Evolutionary conservation across 1,140 invertebrate genomes (phyloP), one percentile per base, ranked within the genome.

Genomic region (Pachyrhynchus sulphureomaculatus): DNA sequence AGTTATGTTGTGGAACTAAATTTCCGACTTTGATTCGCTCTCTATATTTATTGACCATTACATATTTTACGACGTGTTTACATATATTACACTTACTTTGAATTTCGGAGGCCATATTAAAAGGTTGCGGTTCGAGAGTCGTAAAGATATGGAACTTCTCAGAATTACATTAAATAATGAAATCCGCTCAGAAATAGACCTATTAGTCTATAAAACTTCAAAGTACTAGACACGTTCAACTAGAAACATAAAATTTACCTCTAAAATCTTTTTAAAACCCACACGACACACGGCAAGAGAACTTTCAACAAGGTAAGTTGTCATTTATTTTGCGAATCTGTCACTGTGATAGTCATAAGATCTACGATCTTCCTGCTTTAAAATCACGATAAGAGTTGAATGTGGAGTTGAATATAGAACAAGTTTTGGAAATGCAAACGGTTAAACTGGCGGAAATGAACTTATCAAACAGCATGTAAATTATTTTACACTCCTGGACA

Each of bases 111-210:
- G 42, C 26, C 15, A n/a, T 41, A 32, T 32, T 59, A 52, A 60
- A 37, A 52, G 48, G 48, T 44, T 53, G 57, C 57, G 57, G 57
- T 60, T 23, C 47, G 32, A 53, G 51, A 60, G 47, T 60, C 57
- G 48, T 52, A 60, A 53, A 60, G 48, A 42, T 8, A 32, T 29
- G 41, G 56, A 20, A 42, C 52, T 60, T 60, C 57, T 42, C 9
- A 21, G 57, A 60, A 60, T 42, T 42, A 32, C 41, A 37, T 15
- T 52, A 26, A 60, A 53, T 60, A 60, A 52, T 41, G 48, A 52
- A 60, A 60, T 60, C 26, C 57, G 32, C 37, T 51, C 57, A 60
- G 48, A 60, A 60, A 60, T 60, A 60, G 57, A 60, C 51, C 57
- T 51, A 60, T 52, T 52, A 60, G 47, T 52, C 57, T 42, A 51